These are phyloP conservation scores for Rachycentron canadum DNA, from an alignment of 2,797 vertebrate genomes.

Conservation along the genomic window DNA sequence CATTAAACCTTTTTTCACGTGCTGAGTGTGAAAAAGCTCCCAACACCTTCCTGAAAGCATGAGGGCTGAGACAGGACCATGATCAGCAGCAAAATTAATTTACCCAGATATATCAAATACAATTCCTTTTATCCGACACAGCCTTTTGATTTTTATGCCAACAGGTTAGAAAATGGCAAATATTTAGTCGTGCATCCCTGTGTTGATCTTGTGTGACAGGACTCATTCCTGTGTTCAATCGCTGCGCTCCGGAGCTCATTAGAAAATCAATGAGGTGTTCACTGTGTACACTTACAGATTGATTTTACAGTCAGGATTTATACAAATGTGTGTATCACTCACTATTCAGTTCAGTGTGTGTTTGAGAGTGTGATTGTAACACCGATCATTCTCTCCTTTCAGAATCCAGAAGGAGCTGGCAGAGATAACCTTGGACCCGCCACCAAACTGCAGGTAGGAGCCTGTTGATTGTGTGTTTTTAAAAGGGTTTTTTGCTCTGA, in stretches of 20 bases:
- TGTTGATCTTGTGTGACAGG: constrained; percentile 59
- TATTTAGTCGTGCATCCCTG: constrained; percentile 4
- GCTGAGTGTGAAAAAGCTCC: constrained; percentile 23
- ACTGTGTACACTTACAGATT: constrained; percentile 59
- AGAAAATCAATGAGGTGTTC: constrained; percentile 76
- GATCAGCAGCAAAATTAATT: constrained; percentile 34
- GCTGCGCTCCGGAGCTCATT: constrained; percentile 63
- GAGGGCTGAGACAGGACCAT: background rate
- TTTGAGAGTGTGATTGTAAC: constrained; percentile 43
- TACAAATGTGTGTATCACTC: constrained; percentile 48
- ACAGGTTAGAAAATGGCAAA: constrained; percentile 26
- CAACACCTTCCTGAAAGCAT: constrained; percentile 1
- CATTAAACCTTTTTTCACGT: constrained; percentile 43
- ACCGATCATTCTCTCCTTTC: constrained; percentile 62
- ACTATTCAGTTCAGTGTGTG: too few relatives aligned
- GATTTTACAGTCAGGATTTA: constrained; percentile 68
- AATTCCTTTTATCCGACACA: constrained; percentile 32
- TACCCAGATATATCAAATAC: constrained; percentile 27
- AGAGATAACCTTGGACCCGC: constrained; percentile 96
- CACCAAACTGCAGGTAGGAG: constrained; percentile 98
- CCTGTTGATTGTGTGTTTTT: constrained; percentile 62
- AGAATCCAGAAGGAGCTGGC: constrained; percentile 98
- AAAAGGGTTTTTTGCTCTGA: constrained; percentile 40
- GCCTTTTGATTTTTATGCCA: constrained; percentile 41
- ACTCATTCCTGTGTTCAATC: constrained; percentile 50